Percentiles rank a stretch among this genome's conserved stretches.
Conservation (phyloP, 2,797 vertebrate genomes). For the Discoglossus pictus region DNA sequence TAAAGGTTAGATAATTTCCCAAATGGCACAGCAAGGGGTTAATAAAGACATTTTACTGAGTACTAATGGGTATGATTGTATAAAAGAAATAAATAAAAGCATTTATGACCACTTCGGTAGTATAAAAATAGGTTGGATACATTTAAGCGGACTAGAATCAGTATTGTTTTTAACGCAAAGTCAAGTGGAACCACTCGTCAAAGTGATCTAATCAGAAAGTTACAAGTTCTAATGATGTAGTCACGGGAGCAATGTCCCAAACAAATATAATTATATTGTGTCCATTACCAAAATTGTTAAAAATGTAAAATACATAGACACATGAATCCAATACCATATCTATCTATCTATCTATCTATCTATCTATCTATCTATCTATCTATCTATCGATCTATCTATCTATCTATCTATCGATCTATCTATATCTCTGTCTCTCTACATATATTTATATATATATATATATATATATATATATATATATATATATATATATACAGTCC, state of each 20-base stretch:
- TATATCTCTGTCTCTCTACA: too few relatives aligned
- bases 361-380: too few relatives aligned
- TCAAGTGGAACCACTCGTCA: slow-evolving; percentile 11
- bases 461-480: too few relatives aligned
- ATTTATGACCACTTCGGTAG: slow-evolving; percentile 29
- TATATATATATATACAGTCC: too few relatives aligned
- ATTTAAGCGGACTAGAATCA: not conserved
- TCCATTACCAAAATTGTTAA: too few relatives aligned
- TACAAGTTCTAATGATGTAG: too few relatives aligned
- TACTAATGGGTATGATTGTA: slow-evolving; percentile 47
- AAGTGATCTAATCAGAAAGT: not conserved
- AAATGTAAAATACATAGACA: not conserved
- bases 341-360: too few relatives aligned
- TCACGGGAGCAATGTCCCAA: not conserved
- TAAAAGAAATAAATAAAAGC: slow-evolving; percentile 31
- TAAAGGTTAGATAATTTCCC: slow-evolving; percentile 51
- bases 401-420: too few relatives aligned
- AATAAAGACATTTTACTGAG: slow-evolving; percentile 47
- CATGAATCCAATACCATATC: too few relatives aligned
- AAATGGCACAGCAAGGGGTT: slow-evolving; percentile 49
- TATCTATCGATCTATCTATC: too few relatives aligned
- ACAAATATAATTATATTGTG: not conserved
- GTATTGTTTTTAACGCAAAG: not conserved
- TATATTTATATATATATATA: too few relatives aligned
- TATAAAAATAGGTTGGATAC: slow-evolving; percentile 18